Conservation (phyloP, 2,888 invertebrate genomes). For the Flexamia atlantica region DNA sequence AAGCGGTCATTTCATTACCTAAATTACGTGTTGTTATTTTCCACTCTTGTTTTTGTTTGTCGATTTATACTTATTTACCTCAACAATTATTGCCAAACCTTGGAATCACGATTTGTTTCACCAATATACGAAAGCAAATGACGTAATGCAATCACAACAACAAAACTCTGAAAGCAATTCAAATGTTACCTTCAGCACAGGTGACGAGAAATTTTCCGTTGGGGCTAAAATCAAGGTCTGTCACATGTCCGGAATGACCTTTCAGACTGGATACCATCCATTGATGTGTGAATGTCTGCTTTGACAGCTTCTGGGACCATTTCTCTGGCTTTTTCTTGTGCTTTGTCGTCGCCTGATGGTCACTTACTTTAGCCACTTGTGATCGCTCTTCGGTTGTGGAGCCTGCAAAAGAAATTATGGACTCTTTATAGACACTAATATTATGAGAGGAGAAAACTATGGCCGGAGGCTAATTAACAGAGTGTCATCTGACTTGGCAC, state of each 20-base stretch:
- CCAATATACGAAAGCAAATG: not conserved
- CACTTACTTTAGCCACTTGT: slow-evolving; percentile 33
- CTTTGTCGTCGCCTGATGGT: slow-evolving; percentile 45
- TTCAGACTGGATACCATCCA: slow-evolving; percentile 90
- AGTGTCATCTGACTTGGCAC: too few relatives aligned
- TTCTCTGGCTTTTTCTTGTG: slow-evolving; percentile 75
- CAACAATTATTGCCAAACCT: too few relatives aligned
- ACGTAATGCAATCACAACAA: not conserved
- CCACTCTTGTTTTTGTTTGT: too few relatives aligned
- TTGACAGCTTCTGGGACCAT: slow-evolving; percentile 72
- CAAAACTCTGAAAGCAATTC: slow-evolving; percentile 67
- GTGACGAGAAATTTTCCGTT: slow-evolving; percentile 93
- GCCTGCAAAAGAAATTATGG: slow-evolving; percentile 22
- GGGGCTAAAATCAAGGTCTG: slow-evolving; percentile 88
- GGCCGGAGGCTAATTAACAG: too few relatives aligned
- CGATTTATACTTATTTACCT: too few relatives aligned
- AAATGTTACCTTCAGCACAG: slow-evolving; percentile 87
- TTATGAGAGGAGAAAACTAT: too few relatives aligned
- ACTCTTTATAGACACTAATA: too few relatives aligned
- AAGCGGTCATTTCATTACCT: too few relatives aligned
- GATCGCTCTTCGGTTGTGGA: slow-evolving; percentile 7
- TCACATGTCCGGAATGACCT: slow-evolving; percentile 87
- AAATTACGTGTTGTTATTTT: too few relatives aligned
- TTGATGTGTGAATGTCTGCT: slow-evolving; percentile 82
- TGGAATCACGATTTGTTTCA: too few relatives aligned